phyloP scores from a whole-genome alignment of 2,888 invertebrate genomes.

The Anoplius nigerrimus region DNA sequence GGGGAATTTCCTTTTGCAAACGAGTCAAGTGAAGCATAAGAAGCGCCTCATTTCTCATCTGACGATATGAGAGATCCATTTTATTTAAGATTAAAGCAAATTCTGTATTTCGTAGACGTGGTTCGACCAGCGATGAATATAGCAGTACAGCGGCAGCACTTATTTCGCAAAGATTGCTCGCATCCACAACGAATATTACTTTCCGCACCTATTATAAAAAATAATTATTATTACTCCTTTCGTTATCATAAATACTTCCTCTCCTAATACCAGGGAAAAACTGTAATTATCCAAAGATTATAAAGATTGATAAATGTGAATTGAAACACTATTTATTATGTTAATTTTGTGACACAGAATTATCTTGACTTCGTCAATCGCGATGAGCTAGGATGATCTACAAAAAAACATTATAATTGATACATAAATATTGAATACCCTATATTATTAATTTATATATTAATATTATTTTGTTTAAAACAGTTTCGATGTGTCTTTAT shows the following conservation, averaged over 20 bases:
- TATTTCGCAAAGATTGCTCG: slow-evolving; percentile 90
- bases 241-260: too few species aligned
- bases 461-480: too few species aligned
- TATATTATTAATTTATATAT: too few species aligned
- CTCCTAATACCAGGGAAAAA: not conserved
- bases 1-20: slow-evolving; percentile 82
- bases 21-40: slow-evolving; percentile 87
- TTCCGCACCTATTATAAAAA: slow-evolving; percentile 60
- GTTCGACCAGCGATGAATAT: slow-evolving; percentile 86
- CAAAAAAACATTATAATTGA: too few species aligned
- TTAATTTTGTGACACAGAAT: too few species aligned
- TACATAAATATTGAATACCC: too few species aligned
- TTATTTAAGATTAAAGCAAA: slow-evolving; percentile 84
- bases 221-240: not conserved
- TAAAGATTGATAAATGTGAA: too few species aligned
- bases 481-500: too few species aligned
- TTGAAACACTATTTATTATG: too few species aligned
- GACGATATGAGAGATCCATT: slow-evolving; percentile 90
- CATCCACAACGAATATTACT: slow-evolving; percentile 88
- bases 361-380: too few species aligned
- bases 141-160: slow-evolving; percentile 89
- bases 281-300: not conserved
- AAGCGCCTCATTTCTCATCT: slow-evolving; percentile 90
- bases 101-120: slow-evolving; percentile 81
- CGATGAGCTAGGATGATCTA: too few species aligned